Conservation (phyloP, 2,113 vertebrate species). For the Heloderma charlesbogerti region DNA sequence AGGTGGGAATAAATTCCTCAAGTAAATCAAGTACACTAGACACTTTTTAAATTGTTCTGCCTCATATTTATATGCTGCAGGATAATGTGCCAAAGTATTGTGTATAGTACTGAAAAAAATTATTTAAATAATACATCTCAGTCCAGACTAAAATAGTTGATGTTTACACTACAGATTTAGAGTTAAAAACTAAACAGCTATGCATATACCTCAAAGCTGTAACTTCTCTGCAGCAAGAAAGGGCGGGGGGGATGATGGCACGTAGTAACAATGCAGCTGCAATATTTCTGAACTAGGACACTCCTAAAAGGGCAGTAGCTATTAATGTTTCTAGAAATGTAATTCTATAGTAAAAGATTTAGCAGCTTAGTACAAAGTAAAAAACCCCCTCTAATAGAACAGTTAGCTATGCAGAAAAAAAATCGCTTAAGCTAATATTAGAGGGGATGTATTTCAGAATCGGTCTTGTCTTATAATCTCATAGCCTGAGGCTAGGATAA, state of each 20-base stretch:
- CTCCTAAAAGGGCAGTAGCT: conserved; percentile 66
- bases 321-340: conserved; percentile 67
- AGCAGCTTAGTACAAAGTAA: conserved; percentile 49
- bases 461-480: conserved; percentile 62
- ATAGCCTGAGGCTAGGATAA: conserved; percentile 62
- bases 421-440: conserved; percentile 73
- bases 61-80: neutral
- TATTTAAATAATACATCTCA: neutral
- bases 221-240: conserved; percentile 34
- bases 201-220: neutral
- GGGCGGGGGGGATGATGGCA: conserved; percentile 29
- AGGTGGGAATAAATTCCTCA: no score
- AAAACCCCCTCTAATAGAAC: conserved; percentile 20
- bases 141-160: conserved; percentile 17
- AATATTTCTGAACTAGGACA: conserved; percentile 67
- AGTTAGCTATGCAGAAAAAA: conserved; percentile 52
- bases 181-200: neutral
- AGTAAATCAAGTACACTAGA: neutral
- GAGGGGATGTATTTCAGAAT: conserved; percentile 69
- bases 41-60: neutral
- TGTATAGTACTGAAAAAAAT: neutral
- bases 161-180: neutral
- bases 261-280: conserved; percentile 47
- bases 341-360: conserved; percentile 59
- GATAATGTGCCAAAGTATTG: neutral